Percentiles rank a stretch among this genome's conserved stretches.
These are phyloP conservation scores for Lasioglossum lativentre DNA, from an alignment of 2,888 invertebrate genomes.

Conservation along the genomic window DNA sequence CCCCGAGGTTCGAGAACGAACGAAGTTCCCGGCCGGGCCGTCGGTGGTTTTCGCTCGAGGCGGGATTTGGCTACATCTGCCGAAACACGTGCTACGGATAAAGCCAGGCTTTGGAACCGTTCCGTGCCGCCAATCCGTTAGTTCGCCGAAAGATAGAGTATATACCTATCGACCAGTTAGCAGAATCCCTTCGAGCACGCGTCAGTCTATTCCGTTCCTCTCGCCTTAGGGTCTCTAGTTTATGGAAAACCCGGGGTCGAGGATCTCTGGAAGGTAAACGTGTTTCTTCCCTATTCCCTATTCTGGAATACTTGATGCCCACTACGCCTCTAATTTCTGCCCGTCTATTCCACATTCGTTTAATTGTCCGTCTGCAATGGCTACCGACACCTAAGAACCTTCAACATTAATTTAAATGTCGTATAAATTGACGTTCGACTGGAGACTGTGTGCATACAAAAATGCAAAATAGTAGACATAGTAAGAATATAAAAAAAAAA, in stretches of 20 bases:
- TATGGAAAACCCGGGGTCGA: conserved; percentile 56
- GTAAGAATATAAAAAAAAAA: not conserved
- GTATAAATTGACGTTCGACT: not conserved
- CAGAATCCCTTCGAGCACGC: conserved; percentile 61
- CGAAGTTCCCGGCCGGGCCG: conserved; percentile 28
- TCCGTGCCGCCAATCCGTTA: conserved; percentile 66
- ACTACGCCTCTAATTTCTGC: not conserved
- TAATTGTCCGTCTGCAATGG: not conserved
- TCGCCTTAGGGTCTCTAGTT: conserved; percentile 37
- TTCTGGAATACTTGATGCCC: not conserved
- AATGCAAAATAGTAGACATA: not conserved
- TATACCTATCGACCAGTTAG: conserved; percentile 58
- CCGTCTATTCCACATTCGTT: not conserved
- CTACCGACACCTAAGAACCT: not conserved
- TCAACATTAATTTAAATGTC: not conserved
- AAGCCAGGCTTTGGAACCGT: conserved; percentile 63
- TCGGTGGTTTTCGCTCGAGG: conserved; percentile 67
- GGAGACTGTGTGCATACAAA: not conserved
- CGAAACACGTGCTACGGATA: conserved; percentile 79
- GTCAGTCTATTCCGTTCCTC: conserved; percentile 46
- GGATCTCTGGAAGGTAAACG: conserved; percentile 46
- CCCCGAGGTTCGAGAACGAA: not conserved
- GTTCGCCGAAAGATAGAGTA: conserved; percentile 66
- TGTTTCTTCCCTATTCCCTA: too few relatives aligned
- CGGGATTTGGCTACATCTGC: conserved; percentile 78